Evolutionary conservation across 2,888 invertebrate species (phyloP).

Genomic region (Mayetiola destructor): DNA sequence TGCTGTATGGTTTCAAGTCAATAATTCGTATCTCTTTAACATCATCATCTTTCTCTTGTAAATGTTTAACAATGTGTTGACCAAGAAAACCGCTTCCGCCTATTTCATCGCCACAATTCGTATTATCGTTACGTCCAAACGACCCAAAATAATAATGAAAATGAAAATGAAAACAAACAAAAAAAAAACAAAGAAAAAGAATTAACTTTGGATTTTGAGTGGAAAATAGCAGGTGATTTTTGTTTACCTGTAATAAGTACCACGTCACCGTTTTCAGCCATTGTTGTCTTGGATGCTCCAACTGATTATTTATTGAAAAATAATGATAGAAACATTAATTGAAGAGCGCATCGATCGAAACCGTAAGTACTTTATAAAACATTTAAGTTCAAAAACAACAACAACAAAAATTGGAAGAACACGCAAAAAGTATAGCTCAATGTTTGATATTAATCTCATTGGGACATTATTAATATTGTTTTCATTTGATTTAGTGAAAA

Average conservation of each 20-base stretch:
- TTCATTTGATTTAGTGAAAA: too few species aligned
- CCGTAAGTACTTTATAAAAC: too few species aligned
- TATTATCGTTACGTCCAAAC: too few species aligned
- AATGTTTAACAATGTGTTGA: constrained; percentile 42
- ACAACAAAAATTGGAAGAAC: too few species aligned
- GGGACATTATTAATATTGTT: too few species aligned
- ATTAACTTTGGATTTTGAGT: background rate
- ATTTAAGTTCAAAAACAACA: too few species aligned
- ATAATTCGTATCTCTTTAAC: constrained; percentile 44
- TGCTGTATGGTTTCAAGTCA: constrained; percentile 39
- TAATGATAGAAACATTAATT: too few species aligned
- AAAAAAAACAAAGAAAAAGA: background rate
- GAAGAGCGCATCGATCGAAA: too few species aligned
- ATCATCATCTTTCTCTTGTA: constrained; percentile 37
- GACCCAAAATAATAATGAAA: background rate
- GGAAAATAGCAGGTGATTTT: background rate
- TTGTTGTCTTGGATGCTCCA: background rate
- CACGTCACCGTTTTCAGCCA: background rate
- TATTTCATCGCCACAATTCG: too few species aligned
- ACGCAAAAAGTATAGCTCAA: too few species aligned
- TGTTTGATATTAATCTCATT: too few species aligned
- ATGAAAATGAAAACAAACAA: background rate
- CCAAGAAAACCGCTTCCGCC: constrained; percentile 52
- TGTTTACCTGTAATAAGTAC: background rate
- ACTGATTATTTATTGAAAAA: too few species aligned